phyloP scores from a whole-genome alignment of 2,797 vertebrate species.

The Distichodus sexfasciatus region DNA sequence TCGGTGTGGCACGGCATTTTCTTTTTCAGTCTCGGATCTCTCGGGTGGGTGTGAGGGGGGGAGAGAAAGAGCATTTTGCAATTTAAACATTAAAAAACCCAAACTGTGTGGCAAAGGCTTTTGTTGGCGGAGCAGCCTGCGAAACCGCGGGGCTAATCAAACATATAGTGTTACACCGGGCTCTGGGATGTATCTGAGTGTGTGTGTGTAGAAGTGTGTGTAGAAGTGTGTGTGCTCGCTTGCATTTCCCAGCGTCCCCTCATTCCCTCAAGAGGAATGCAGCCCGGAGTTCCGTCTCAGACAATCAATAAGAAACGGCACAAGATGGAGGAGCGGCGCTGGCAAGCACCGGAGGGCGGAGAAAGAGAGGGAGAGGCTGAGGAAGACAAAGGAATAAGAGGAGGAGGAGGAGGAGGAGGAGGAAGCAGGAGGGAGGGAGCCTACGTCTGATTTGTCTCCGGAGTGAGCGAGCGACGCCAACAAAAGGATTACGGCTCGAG shows the following conservation, averaged over 20 bases:
- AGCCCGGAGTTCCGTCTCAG: slow-evolving; percentile 27
- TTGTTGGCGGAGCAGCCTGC: slow-evolving; percentile 12
- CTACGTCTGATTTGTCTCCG: no score
- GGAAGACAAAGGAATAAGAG: slow-evolving; percentile 1
- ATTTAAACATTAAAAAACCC: slow-evolving; percentile 27
- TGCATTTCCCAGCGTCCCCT: neutral
- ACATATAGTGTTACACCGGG: slow-evolving; percentile 59
- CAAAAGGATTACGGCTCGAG: slow-evolving; percentile 36
- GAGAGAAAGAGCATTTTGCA: slow-evolving; percentile 20
- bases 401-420: slow-evolving; percentile 30
- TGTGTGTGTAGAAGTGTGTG: no score
- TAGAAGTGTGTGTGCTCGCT: neutral
- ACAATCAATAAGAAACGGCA: slow-evolving; percentile 39
- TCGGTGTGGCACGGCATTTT: neutral
- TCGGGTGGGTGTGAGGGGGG: neutral
- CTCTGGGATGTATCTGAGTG: slow-evolving; percentile 48
- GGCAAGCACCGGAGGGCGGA: no score
- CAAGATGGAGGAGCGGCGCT: slow-evolving; percentile 18
- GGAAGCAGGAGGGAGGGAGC: neutral
- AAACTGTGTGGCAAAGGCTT: neutral
- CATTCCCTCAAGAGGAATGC: slow-evolving; percentile 31
- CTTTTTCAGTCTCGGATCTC: slow-evolving; percentile 1
- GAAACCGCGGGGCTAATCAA: slow-evolving; percentile 58
- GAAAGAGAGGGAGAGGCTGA: slow-evolving; percentile 1
- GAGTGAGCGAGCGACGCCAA: no score